Conservation (phyloP, 2,113 vertebrate species). For the Microcebus tavaratra region DNA sequence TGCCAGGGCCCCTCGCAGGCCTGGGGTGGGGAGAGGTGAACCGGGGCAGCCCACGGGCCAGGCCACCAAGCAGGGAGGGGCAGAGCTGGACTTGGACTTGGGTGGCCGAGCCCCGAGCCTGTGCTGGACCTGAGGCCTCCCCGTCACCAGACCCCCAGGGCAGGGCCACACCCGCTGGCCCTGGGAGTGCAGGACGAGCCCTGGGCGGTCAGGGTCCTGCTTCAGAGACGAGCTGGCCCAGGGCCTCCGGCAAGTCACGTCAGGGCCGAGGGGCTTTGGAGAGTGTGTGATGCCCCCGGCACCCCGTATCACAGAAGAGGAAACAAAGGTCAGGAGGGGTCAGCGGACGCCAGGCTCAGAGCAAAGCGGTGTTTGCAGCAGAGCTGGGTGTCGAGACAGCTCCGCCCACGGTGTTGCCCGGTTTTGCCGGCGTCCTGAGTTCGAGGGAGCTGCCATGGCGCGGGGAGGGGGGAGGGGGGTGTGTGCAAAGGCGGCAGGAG, state of each 20-base stretch:
- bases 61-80: too few species aligned
- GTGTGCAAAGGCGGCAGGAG: neutral
- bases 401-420: neutral
- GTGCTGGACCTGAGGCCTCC: neutral
- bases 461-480: neutral
- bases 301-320: too few species aligned
- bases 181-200: neutral
- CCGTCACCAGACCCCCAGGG: too few species aligned
- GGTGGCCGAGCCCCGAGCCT: neutral
- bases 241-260: neutral
- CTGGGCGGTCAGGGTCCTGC: neutral
- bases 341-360: neutral
- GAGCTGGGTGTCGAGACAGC: accelerated
- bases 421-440: neutral
- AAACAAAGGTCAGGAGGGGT: neutral
- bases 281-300: accelerated
- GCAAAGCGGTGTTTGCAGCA: too few species aligned
- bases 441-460: neutral
- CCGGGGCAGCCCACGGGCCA: neutral
- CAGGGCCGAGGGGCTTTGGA: neutral
- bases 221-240: neutral
- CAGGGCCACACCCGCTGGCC: neutral
- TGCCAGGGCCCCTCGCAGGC: neutral
- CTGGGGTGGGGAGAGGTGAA: neutral
- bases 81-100: too few species aligned